A percentile compares a stretch with the other conserved stretches of the same genome.
These are phyloP conservation scores for Ameiurus melas DNA, from an alignment of 2,113 vertebrate species.

Conservation along the genomic window DNA sequence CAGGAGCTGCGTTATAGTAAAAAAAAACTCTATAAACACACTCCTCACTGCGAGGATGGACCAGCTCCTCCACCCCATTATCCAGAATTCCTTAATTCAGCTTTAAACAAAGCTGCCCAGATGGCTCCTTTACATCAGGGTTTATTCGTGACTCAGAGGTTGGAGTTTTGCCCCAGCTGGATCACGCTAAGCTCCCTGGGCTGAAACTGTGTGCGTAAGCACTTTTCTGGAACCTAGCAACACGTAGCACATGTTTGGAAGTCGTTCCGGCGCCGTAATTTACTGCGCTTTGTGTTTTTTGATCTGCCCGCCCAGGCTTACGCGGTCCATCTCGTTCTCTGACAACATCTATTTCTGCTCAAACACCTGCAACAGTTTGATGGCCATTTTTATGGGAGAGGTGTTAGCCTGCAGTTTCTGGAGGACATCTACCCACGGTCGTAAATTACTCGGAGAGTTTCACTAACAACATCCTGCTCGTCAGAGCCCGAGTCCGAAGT, in stretches of 20 bases:
- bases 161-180: slow-evolving; percentile 40
- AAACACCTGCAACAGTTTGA: slow-evolving; percentile 48
- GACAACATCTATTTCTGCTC: slow-evolving; percentile 36
- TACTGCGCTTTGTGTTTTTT: slow-evolving; percentile 5
- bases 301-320: slow-evolving; percentile 26
- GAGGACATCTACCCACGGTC: background rate
- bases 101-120: background rate
- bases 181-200: slow-evolving; percentile 32
- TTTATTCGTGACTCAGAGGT: slow-evolving; percentile 29
- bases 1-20: background rate
- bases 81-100: slow-evolving; percentile 1
- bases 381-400: slow-evolving; percentile 32
- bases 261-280: slow-evolving; percentile 25
- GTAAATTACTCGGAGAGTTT: slow-evolving; percentile 6
- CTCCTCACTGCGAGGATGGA: background rate
- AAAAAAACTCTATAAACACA: background rate
- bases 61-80: background rate
- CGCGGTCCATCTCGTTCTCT: slow-evolving; percentile 16
- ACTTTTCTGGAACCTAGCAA: slow-evolving; percentile 33
- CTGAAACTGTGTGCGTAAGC: slow-evolving; percentile 36
- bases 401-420: slow-evolving; percentile 27
- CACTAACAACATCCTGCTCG: slow-evolving; percentile 34
- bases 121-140: slow-evolving; percentile 1
- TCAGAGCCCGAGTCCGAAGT: background rate
- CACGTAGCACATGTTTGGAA: slow-evolving; percentile 48